phyloP scores from a whole-genome alignment of 1,140 invertebrate genomes.

The Lanistes nyassanus region DNA sequence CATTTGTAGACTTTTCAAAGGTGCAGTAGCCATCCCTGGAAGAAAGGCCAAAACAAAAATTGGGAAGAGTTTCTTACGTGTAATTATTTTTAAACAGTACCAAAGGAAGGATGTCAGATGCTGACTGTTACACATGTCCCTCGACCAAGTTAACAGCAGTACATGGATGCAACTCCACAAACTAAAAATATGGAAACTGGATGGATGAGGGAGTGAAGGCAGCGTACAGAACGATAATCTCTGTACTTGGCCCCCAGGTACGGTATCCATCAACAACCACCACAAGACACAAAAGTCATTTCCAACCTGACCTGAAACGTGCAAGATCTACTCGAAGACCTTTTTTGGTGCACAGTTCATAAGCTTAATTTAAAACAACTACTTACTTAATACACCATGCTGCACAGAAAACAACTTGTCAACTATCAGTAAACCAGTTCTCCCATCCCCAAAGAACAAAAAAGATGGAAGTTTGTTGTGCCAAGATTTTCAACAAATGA shows the following conservation, averaged over 20 bases:
- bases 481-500: too few species aligned
- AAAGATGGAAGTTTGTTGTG: too few species aligned
- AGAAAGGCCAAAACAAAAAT: neutral
- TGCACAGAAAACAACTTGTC: neutral
- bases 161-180: neutral
- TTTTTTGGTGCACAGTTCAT: too few species aligned
- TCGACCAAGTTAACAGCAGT: neutral
- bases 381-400: slow-evolving; percentile 4
- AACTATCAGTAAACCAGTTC: neutral
- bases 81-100: neutral
- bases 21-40: slow-evolving; percentile 46
- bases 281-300: too few species aligned
- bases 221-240: too few species aligned
- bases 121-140: neutral
- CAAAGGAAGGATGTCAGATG: neutral
- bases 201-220: too few species aligned
- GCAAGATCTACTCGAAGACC: too few species aligned
- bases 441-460: too few species aligned
- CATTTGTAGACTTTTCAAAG: slow-evolving; percentile 45
- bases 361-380: too few species aligned
- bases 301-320: too few species aligned
- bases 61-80: neutral
- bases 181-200: neutral
- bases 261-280: too few species aligned
- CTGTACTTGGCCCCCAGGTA: too few species aligned